Base-by-base conservation (phyloP, 2,888 invertebrate genomes). In the Theretra japonica region DNA sequence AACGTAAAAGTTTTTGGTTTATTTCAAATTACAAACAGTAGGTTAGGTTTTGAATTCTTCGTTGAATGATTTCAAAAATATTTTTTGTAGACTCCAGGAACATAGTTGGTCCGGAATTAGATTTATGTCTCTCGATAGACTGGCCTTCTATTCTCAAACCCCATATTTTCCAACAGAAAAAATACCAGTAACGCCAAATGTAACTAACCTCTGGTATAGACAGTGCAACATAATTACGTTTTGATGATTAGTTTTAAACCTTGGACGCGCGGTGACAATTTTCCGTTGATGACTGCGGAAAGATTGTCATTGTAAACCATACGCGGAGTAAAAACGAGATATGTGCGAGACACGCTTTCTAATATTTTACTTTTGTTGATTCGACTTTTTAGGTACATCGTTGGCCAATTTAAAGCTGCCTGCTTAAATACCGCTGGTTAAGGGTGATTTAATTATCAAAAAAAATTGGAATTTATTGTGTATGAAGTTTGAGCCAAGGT, bases 251-350 rank as follows among this genome's bases (percentile, higher is more conserved):
- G 77, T 77, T 78, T 75, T 65, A 65, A 25, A 28, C 70, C 70
- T 59, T 33, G 53, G 50, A 60, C 48, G 70, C 50, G 56, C 60
- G 23, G 48, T 78, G 80, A 79, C 77, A 76, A 77, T 79, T 75
- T 77, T 75, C 76, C 76, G 70, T 73, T 70, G 72, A 75, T 78
- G 79, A 84, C 82, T 80, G 79, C 75, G 76, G 75, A 75, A 77
- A 75, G 79, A 80, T 83, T 83, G 80, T 82, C 81, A 77, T 75
- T 79, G 79, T 80, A 82, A 79, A 83, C 77, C 78, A 75, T 73
- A 78, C 76, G 77, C 80, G 77, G 78, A 78, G 77, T 77, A 78
- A 77, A 78, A 81, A 75, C 76, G n/a, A 78, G 76, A 77, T 76
- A 77, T 81, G 76, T 74, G 62, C 30, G 68, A 68, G 75, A 73